A percentile compares a stretch with the other conserved stretches of the same genome.
phyloP scores from a whole-genome alignment of 2,113 vertebrate genomes.

The Pachyramphus minor region DNA sequence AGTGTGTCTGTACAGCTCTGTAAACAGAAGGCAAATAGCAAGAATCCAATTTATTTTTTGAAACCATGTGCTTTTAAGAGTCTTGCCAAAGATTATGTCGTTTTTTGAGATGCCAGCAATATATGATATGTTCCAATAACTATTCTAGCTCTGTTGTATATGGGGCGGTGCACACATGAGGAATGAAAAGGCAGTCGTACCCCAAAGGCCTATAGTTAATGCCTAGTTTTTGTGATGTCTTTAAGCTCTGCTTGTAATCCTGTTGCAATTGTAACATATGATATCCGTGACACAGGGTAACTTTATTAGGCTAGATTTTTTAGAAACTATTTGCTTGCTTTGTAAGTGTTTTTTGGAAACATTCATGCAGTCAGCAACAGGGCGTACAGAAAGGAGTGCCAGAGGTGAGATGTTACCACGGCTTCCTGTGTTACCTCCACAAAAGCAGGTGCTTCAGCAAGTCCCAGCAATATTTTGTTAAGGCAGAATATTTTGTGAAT shows the following conservation, averaged over 20 bases:
- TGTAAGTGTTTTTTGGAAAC: neutral
- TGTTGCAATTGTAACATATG: neutral
- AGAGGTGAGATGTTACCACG: accelerated
- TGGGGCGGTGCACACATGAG: neutral
- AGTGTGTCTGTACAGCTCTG: neutral
- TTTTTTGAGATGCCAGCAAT: neutral
- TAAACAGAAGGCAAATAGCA: neutral
- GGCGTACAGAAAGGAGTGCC: neutral
- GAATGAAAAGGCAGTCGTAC: neutral
- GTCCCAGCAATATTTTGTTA: neutral
- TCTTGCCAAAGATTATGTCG: neutral
- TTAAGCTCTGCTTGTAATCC: neutral
- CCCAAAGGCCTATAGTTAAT: neutral
- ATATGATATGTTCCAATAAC: neutral
- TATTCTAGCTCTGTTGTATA: neutral
- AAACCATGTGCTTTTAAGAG: neutral
- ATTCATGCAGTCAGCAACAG: neutral
- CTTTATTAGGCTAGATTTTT: neutral
- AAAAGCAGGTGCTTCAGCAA: neutral
- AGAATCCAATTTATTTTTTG: neutral
- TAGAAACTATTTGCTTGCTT: neutral
- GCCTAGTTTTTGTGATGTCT: neutral
- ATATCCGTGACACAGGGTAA: neutral
- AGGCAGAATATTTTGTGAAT: neutral
- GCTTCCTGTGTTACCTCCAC: neutral